Evolutionary conservation across 1,140 invertebrate genomes (phyloP), one percentile per base, ranked within the genome.

Genomic region (Medauroidea extradentata): DNA sequence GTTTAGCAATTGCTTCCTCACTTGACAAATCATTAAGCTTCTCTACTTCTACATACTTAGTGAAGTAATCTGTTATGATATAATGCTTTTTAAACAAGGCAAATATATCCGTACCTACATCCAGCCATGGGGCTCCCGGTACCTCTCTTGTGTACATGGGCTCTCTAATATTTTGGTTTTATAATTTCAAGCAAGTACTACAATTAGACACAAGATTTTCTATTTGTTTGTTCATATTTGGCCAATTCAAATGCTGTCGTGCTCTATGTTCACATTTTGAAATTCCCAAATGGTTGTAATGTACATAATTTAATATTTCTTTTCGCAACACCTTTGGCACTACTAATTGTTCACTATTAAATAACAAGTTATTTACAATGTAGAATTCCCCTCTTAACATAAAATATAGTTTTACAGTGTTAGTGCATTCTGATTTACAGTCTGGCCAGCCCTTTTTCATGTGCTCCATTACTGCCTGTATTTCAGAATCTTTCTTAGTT

Each of bases 261-360:
- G 76, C 73, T 54, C 65, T 59, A 24, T 56, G 50, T 60, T 70
- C 69, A 51, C 65, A 71, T 62, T 74, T 74, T 46, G 73, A 72
- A 55, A 73, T 67, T 1, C 79, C 78, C 51, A 78, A 34, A 66
- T 82, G 78, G 16, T 67, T 63, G 57, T 72, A 67, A 65, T 79
- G 77, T 42, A 79, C 57, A 34, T 63, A 58, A 16, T 68, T 49
- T 39, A 78, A 64, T 49, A 77, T 74, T 43, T 68, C 57, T 48
- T 63, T 57, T 59, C 73, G 53, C 49, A 73, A 53, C 46, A 48
- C 61, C 25, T 54, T 55, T 13, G 75, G 77, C 27, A 80, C 72
- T 9, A 79, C 63, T 11, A 76, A 52, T 38, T 63, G 23, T 50
- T 69, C 46, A 48, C 62, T 62, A 65, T 71, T 73, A 53, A 74